Base-by-base conservation (phyloP, 2,797 vertebrate genomes). In the Valencia hispanica region DNA sequence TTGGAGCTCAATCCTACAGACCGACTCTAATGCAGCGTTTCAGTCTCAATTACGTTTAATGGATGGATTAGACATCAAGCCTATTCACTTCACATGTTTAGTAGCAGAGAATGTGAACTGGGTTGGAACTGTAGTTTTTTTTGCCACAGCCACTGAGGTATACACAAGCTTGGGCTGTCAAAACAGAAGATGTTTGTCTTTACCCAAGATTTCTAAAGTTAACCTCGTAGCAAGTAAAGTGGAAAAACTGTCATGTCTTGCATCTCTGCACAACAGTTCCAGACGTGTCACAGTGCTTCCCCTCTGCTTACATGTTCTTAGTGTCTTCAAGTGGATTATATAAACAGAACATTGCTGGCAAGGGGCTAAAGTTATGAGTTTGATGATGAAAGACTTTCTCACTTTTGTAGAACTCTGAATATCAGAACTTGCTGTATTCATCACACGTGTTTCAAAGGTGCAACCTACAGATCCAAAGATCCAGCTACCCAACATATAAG, bases 31-130 rank as follows among this genome's bases (percentile, higher is more conserved):
- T 85, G 80, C 88, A 86, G 86, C 84, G 73, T 88, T 92, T 91
- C 87, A 90, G 82, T 90, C 83, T 91, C 90, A 88, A 90, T 90
- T 90, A 88, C 83, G 74, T 89, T 87, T 90, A 92, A 93, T 89
- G 85, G 86, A 87, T 80, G 91, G 88, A 91, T 93, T 92, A 92
- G 86, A 90, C 82, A 88, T 85, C 84, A 43, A 75, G 84, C 80
- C 87, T 79, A 84, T 90, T 91, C 89, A 89, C 79, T 78, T 75
- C 68, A 74, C 70, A 83, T 81, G 85, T 89, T 87, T 75, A 78
- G 77, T 81, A 77, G 83, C 68, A 77, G 82, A 89, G 85, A 79
- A 68, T 81, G 79, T 84, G 88, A 92, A 90, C 14, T 86, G 83
- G 76, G 80, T 82, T 88, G 83, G 73, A 91, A 86, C 70, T 82